These are phyloP conservation scores for Chunga burmeisteri DNA, from an alignment of 2,113 vertebrate genomes.

Conservation along the genomic window DNA sequence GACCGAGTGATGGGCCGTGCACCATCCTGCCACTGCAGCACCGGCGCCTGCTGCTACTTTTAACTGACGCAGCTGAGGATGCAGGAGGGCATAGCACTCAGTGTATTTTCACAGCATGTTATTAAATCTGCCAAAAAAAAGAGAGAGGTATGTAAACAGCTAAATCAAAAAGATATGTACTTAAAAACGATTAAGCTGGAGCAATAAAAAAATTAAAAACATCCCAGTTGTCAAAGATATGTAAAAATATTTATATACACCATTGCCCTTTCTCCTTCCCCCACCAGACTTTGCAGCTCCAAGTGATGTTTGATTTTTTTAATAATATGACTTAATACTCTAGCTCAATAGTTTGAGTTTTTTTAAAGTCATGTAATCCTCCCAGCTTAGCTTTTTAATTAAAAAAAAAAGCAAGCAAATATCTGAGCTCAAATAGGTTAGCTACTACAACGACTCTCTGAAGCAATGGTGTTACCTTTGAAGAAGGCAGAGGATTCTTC, in stretches of 20 bases:
- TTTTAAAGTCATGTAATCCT: conserved; percentile 21
- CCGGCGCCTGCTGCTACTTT: background rate
- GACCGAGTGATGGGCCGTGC: rapidly evolving
- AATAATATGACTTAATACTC: conserved; percentile 23
- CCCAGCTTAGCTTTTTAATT: conserved; percentile 55
- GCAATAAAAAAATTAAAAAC: too few relatives aligned
- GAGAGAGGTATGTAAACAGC: background rate
- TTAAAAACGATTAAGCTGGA: background rate
- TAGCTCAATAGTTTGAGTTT: background rate
- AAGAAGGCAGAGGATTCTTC: background rate
- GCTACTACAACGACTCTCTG: background rate
- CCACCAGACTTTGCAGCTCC: background rate
- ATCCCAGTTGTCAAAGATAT: background rate
- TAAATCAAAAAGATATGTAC: background rate
- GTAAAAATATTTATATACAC: background rate
- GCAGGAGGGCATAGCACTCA: rapidly evolving
- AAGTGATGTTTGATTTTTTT: conserved; percentile 11
- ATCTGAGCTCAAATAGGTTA: background rate
- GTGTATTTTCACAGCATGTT: background rate
- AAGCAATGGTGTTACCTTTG: background rate
- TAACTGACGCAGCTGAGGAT: rapidly evolving
- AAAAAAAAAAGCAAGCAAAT: conserved; percentile 15
- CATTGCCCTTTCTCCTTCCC: background rate
- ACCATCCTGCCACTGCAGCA: rapidly evolving
- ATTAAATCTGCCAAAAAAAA: background rate